phyloP scores from a whole-genome alignment of 1,140 invertebrate genomes.

The Gryllus bimaculatus region DNA sequence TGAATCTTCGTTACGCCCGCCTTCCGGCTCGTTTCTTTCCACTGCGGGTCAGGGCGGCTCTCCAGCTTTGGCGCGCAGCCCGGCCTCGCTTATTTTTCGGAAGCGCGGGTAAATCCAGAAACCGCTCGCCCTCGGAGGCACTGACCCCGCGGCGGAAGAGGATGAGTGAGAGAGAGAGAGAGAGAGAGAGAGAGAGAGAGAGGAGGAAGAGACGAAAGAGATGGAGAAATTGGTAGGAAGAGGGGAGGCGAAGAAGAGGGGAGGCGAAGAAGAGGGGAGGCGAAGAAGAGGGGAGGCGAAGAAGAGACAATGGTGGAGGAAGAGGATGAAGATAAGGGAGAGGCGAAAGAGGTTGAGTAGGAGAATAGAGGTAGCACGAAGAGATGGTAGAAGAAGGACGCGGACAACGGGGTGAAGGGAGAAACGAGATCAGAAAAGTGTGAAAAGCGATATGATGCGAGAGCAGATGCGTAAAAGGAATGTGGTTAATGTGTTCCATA shows the following conservation, averaged over 20 bases:
- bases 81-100: no score
- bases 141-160: no score
- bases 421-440: background rate
- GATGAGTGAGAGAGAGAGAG: no score
- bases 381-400: background rate
- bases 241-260: background rate
- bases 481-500: background rate
- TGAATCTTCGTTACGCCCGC: no score
- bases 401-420: background rate
- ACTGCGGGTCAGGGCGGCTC: no score
- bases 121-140: no score
- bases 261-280: background rate
- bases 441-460: background rate
- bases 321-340: background rate
- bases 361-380: background rate
- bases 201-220: background rate
- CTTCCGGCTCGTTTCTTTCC: no score
- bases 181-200: no score
- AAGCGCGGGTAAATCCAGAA: no score
- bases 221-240: background rate
- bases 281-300: background rate
- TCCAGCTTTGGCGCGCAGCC: no score
- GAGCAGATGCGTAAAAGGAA: background rate
- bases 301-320: background rate
- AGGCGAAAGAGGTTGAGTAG: background rate